Evolutionary conservation across 2,888 invertebrate genomes (phyloP), one percentile per base, ranked within the genome.

Genomic region (Maniola hyperantus): DNA sequence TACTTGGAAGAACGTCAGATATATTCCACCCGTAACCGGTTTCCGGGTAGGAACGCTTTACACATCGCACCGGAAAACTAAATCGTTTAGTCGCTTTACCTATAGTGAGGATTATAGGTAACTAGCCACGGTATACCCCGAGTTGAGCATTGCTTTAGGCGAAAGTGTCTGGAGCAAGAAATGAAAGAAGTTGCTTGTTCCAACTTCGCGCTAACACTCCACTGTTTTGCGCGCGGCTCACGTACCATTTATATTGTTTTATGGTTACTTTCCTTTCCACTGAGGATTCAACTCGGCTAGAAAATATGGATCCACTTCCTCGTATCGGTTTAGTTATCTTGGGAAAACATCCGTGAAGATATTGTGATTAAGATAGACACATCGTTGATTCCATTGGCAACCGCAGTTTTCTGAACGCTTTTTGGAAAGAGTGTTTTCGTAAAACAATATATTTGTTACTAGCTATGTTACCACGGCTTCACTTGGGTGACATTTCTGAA

Each of bases 171-270:
- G 70, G 67, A 76, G 75, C 73, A 74, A 73, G 79, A 82, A 82
- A 82, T 81, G 79, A 83, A 74, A 72, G 77, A 83, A 84, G 80
- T 83, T 82, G 74, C 60, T 69, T 73, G 69, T 72, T 73, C 58
- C 64, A 74, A 73, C 69, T 73, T 71, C 60, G 68, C 67, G 67
- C 66, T 67, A 72, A 72, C 71, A 70, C 72, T 66, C 64, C 64
- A 68, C 72, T 72, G 74, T 75, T 73, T 74, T 68, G 75, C 80
- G 77, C 77, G 76, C 74, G 77, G 76, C 79, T 78, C 83, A 87
- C 84, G 87, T 88, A 83, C 84, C 87, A 88, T 89, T 88, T 87
- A 87, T 88, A 88, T 85, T 87, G 88, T 87, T 89, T 87, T 89
- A 88, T 87, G 87, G 86, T 83, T 83, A 80, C 84, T 85, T 85